Evolutionary conservation across 2,888 invertebrate genomes (phyloP).

Genomic region (Drosophila eohydei): DNA sequence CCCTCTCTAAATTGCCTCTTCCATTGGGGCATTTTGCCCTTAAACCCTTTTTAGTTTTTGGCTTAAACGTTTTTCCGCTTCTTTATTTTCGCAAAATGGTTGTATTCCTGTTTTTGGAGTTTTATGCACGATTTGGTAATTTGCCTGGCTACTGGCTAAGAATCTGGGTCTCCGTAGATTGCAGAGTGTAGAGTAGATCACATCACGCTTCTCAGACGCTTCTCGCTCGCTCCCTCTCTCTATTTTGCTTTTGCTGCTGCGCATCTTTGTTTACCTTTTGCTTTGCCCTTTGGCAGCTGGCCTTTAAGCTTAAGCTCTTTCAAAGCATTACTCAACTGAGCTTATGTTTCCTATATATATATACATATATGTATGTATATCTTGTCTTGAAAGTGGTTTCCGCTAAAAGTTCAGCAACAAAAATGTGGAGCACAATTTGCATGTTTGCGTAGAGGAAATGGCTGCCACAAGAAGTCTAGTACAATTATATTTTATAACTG

Average conservation of each 20-base stretch:
- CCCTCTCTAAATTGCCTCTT: background rate
- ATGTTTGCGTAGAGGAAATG: conserved; percentile 29
- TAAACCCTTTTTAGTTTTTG: conserved; percentile 14
- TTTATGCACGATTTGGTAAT: conserved; percentile 73
- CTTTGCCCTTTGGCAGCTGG: conserved; percentile 23
- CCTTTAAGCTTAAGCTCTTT: conserved; percentile 19
- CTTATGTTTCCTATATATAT: background rate
- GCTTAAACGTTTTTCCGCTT: conserved; percentile 41
- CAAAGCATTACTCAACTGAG: conserved; percentile 1
- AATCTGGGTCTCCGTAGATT: conserved; percentile 34
- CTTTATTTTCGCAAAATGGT: conserved; percentile 64
- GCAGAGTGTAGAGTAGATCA: conserved; percentile 60
- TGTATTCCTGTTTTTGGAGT: conserved; percentile 61
- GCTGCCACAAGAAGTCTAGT: conserved; percentile 24
- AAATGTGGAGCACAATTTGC: conserved; percentile 14
- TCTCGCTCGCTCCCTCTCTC: conserved; percentile 9
- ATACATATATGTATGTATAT: conserved; percentile 1
- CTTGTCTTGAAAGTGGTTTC: conserved; percentile 22
- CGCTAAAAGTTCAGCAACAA: conserved; percentile 20
- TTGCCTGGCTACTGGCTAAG: conserved; percentile 66
- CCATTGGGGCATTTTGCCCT: background rate
- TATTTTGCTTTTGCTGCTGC: conserved; percentile 15
- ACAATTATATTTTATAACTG: conserved; percentile 8
- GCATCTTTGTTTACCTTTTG: conserved; percentile 27
- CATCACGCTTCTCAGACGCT: conserved; percentile 65